phyloP scores from a whole-genome alignment of 2,888 invertebrate species.

The Paralinhomoeus sp. region DNA sequence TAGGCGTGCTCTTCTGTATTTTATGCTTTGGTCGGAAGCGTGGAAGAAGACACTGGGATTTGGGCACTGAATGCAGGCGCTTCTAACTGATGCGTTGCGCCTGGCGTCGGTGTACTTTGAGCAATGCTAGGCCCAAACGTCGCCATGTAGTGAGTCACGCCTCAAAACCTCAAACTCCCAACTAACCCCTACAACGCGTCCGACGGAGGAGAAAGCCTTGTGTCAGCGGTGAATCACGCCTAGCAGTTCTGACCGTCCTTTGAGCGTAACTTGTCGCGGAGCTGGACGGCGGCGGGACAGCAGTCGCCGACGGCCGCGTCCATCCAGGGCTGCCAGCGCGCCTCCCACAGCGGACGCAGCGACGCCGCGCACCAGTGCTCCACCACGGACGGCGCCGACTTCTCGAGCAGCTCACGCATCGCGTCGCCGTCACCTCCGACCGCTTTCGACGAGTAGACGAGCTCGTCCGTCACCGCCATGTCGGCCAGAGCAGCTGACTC shows the following conservation, averaged over 20 bases:
- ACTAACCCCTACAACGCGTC: slow-evolving; percentile 77
- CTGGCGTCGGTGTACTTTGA: no score
- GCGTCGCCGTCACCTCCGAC: no score
- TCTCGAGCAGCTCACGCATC: slow-evolving; percentile 87
- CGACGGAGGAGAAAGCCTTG: slow-evolving; percentile 85
- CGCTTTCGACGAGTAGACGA: neutral
- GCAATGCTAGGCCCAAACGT: no score
- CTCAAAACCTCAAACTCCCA: slow-evolving; percentile 66
- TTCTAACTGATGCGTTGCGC: no score
- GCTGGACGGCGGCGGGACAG: no score
- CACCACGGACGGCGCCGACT: slow-evolving; percentile 3
- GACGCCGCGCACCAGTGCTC: slow-evolving; percentile 58
- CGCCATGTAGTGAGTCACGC: no score
- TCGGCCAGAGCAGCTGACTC: slow-evolving; percentile 92
- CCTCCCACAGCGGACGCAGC: slow-evolving; percentile 56
- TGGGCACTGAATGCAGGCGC: no score
- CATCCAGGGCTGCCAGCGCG: slow-evolving; percentile 38
- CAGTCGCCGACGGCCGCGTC: no score
- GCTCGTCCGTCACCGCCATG: slow-evolving; percentile 53
- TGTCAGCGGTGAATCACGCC: slow-evolving; percentile 91
- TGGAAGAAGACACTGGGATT: no score
- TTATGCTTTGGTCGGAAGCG: no score
- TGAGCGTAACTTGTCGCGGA: slow-evolving; percentile 11
- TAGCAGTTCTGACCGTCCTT: slow-evolving; percentile 43
- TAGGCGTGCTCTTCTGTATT: no score